Conservation (phyloP, 92 coral and sea anemone species). For the Epizoanthus fatuus region DNA sequence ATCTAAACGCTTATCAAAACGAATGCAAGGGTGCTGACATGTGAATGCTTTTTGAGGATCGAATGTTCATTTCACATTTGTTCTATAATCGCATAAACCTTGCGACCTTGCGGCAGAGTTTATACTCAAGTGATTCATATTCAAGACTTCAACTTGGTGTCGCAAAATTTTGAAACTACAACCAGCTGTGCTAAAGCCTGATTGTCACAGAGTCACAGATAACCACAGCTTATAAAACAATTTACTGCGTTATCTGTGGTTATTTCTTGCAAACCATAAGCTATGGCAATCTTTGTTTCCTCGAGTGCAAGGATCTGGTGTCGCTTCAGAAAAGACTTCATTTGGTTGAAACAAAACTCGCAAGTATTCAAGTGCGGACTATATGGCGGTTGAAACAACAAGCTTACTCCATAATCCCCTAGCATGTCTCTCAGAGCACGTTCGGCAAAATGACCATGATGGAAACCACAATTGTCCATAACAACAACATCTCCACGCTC, state of each 20-base stretch:
- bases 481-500: constrained; percentile 58
- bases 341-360: constrained; percentile 49
- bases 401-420: constrained; percentile 41
- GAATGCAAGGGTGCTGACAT: too few species aligned
- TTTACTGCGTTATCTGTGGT: background rate
- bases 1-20: too few species aligned
- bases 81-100: too few species aligned
- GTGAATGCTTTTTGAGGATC: too few species aligned
- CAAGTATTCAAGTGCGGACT: constrained; percentile 65
- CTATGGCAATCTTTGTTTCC: constrained; percentile 66
- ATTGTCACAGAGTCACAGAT: background rate
- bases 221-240: background rate
- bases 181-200: too few species aligned
- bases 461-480: constrained; percentile 70
- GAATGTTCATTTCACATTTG: too few species aligned
- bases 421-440: constrained; percentile 50
- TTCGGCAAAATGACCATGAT: constrained; percentile 60
- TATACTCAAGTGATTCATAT: too few species aligned
- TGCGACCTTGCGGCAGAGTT: too few species aligned
- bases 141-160: too few species aligned
- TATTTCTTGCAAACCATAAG: constrained; percentile 44
- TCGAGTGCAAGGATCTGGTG: constrained; percentile 42
- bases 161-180: too few species aligned
- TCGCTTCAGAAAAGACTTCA: constrained; percentile 48
- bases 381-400: constrained; percentile 63